Percentiles rank a stretch among this genome's conserved stretches.
Conservation (phyloP, 37 sponge, comb jelly and placozoan genomes). For the Halichondria panicea region DNA sequence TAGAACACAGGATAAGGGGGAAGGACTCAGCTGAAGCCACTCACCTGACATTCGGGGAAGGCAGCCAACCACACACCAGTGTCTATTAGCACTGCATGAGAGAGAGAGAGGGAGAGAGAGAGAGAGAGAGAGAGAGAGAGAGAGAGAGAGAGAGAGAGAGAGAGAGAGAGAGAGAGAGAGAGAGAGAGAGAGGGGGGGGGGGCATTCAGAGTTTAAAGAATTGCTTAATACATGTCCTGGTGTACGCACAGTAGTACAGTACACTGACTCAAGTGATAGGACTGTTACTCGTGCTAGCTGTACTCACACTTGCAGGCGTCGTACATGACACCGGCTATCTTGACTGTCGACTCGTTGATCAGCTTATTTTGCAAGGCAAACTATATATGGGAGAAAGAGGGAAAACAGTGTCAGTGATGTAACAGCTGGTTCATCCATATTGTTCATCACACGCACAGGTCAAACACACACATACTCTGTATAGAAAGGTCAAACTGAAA, state of each 20-base stretch:
- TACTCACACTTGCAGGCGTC: constrained; percentile 65
- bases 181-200: no score
- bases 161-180: no score
- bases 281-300: not conserved
- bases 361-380: constrained; percentile 49
- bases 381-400: constrained; percentile 7
- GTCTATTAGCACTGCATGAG: constrained; percentile 37
- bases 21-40: not conserved
- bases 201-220: not conserved
- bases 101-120: no score
- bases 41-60: constrained; percentile 68
- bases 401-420: no score
- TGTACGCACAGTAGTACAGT: no score
- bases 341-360: constrained; percentile 47
- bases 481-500: not conserved
- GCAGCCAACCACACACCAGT: constrained; percentile 45
- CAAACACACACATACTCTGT: not conserved
- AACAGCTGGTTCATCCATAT: no score
- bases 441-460: no score
- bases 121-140: no score
- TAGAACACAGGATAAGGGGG: no score
- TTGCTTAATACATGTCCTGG: no score
- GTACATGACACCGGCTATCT: constrained; percentile 50
- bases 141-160: no score
- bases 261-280: not conserved